A percentile compares a stretch with the other conserved stretches of the same genome.
phyloP scores from a whole-genome alignment of 2,797 vertebrate genomes.

The Girardinus metallicus region DNA sequence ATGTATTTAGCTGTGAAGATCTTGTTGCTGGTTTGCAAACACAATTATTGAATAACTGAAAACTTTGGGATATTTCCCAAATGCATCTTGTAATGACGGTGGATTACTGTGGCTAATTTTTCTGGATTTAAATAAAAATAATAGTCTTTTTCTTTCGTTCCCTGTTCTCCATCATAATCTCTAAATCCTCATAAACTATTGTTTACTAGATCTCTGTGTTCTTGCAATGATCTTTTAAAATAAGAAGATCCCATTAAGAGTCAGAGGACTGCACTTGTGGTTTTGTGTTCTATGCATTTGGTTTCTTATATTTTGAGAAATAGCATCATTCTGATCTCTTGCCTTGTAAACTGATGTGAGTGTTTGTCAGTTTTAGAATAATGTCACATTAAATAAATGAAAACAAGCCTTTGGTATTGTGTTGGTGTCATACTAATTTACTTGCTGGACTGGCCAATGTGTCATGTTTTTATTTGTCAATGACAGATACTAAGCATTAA shows the following conservation, averaged over 20 bases:
- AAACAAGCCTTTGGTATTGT: no score
- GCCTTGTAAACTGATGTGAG: not conserved
- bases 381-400: not conserved
- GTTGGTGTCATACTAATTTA: no score
- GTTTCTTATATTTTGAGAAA: not conserved
- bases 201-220: constrained; percentile 22
- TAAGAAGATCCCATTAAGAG: constrained; percentile 47
- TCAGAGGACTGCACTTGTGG: constrained; percentile 17
- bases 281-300: not conserved
- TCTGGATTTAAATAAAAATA: not conserved
- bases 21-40: constrained; percentile 8
- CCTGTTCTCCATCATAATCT: constrained; percentile 13
- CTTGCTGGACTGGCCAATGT: no score
- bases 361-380: not conserved
- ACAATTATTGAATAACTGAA: constrained; percentile 25
- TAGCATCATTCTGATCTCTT: not conserved
- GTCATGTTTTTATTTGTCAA: no score
- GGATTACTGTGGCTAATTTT: not conserved
- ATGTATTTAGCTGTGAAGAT: constrained; percentile 19
- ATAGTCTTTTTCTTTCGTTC: not conserved
- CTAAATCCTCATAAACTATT: constrained; percentile 45
- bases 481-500: no score
- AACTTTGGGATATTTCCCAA: constrained; percentile 30
- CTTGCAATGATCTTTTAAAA: constrained; percentile 23
- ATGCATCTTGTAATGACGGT: constrained; percentile 6